Evolutionary conservation across 2,888 invertebrate genomes (phyloP).

Genomic region (Pyrrhia umbra): DNA sequence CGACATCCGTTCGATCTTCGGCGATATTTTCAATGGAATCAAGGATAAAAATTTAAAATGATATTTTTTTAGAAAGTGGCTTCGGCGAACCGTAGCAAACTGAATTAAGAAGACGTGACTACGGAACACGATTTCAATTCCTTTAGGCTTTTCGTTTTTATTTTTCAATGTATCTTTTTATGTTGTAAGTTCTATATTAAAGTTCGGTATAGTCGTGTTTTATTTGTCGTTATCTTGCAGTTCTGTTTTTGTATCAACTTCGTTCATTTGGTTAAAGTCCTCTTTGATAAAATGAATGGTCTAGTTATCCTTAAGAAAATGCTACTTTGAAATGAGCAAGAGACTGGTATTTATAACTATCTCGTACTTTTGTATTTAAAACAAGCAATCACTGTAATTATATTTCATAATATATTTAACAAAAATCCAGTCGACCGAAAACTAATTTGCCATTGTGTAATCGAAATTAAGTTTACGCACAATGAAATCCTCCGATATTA

Average conservation of each 20-base stretch:
- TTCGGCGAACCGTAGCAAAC: constrained; percentile 73
- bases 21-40: constrained; percentile 63
- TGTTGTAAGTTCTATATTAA: constrained; percentile 50
- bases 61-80: constrained; percentile 74
- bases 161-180: constrained; percentile 59
- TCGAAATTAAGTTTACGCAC: constrained; percentile 42
- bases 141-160: constrained; percentile 64
- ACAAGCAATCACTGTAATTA: constrained; percentile 19
- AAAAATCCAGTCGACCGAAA: constrained; percentile 25
- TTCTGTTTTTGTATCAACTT: constrained; percentile 36
- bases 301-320: constrained; percentile 20
- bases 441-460: constrained; percentile 36
- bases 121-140: constrained; percentile 70
- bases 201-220: constrained; percentile 29
- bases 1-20: constrained; percentile 41
- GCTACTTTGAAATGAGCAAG: constrained; percentile 2
- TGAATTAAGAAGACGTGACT: constrained; percentile 79
- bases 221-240: constrained; percentile 20
- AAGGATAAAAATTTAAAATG: constrained; percentile 55
- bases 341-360: background rate
- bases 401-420: constrained; percentile 1
- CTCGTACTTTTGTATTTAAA: too few species aligned
- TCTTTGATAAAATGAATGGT: constrained; percentile 31
- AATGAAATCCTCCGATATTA: constrained; percentile 17
- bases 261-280: constrained; percentile 32